Base-by-base conservation (phyloP, 2,888 invertebrate species). In the Nomada ruficornis region DNA sequence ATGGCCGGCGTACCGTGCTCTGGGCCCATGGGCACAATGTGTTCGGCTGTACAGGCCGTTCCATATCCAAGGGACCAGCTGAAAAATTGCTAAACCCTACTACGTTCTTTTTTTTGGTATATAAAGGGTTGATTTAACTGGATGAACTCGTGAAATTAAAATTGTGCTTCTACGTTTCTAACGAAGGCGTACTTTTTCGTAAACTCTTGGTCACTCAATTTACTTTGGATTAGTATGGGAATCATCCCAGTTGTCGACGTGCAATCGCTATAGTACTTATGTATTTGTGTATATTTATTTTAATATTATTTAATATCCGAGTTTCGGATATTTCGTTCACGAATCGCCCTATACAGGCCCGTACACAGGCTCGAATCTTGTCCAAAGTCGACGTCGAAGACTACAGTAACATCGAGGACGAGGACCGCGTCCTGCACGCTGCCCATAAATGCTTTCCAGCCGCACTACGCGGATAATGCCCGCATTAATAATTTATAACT, bases 401-500 rank as follows among this genome's bases (percentile, higher is more conserved):
- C 70, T 68, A 77, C 73, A 77, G 73, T 72, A 70, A 79, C 71
- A 69, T 62, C 68, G 54, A 72, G 71, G 79, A 55, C 65, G 59
- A 63, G 65, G 74, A 77, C 67, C 69, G 69, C 63, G 79, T 67
- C 54, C 78, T 64, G 82, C 77, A 60, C 81, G 65, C 81, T 77
- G 71, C 77, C 78, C 83, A 85, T 85, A 83, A 88, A 85, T 75
- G 85, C 85, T 82, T 73, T 59, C 63, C 80, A 44, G 80, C 57
- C 77, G 80, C 82, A 80, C 78, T 84, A 78, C 70, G 88, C 88
- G 88, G 89, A 89, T 91, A 89, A 90, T 90, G 88, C 86, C 87
- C 85, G 87, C 89, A 90, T 91, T 90, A 91, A 90, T 90, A 89
- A 91, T 91, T 91, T 91, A 91, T 90, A 91, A 89, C 89, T 87